These are phyloP conservation scores for Spea hammondii DNA, from an alignment of 2,797 vertebrate species.

Conservation along the genomic window DNA sequence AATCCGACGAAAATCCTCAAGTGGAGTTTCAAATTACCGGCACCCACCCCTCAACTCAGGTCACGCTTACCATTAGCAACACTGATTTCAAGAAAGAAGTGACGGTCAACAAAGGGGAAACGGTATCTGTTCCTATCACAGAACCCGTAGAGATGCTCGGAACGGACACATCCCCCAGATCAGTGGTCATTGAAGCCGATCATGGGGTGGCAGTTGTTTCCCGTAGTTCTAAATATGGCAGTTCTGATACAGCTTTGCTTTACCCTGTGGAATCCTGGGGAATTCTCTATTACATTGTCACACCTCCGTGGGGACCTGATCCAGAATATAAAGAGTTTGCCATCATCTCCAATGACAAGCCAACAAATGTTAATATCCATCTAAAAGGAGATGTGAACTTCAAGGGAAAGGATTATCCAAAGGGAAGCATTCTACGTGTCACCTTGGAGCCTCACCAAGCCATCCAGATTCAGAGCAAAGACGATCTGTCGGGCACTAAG, in stretches of 20 bases:
- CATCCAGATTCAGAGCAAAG: slow-evolving; percentile 65
- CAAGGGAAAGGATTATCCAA: slow-evolving; percentile 44
- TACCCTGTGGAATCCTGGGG: slow-evolving; percentile 67
- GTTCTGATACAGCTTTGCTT: slow-evolving; percentile 66
- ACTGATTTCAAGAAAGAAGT: slow-evolving; percentile 58
- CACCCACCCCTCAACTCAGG: slow-evolving; percentile 57
- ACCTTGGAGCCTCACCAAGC: slow-evolving; percentile 67
- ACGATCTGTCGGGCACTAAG: slow-evolving; percentile 67
- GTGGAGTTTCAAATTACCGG: slow-evolving; percentile 65
- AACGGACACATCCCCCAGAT: slow-evolving; percentile 53
- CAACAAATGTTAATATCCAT: slow-evolving; percentile 61
- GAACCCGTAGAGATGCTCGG: slow-evolving; percentile 57
- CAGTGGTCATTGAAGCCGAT: slow-evolving; percentile 64
- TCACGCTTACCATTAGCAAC: slow-evolving; percentile 61
- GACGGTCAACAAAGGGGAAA: slow-evolving; percentile 59
- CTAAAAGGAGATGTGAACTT: slow-evolving; percentile 55
- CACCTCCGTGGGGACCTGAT: slow-evolving; percentile 48
- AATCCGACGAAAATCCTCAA: not conserved
- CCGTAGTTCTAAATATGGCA: slow-evolving; percentile 63
- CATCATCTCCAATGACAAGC: slow-evolving; percentile 65
- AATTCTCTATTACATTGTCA: slow-evolving; percentile 71
- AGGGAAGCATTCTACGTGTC: slow-evolving; percentile 54
- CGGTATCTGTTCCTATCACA: slow-evolving; percentile 56
- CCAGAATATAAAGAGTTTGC: slow-evolving; percentile 66
- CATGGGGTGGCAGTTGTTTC: slow-evolving; percentile 65